A percentile compares a stretch with the other conserved stretches of the same genome.
Conservation (phyloP, 2,113 vertebrate species). For the Heterocephalus glaber region DNA sequence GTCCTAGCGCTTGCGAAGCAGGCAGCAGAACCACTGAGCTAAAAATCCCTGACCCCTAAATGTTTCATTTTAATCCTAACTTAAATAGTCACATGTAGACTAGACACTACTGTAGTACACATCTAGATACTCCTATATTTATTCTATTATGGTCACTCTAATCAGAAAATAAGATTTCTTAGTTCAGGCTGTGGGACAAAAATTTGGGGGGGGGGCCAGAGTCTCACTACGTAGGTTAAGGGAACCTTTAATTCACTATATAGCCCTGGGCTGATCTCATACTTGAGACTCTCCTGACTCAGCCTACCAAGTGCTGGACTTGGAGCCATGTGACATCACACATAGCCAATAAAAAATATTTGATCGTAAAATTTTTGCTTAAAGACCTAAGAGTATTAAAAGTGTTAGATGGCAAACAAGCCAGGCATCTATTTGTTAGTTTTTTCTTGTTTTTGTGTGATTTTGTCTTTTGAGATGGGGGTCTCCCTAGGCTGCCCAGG, state of each 20-base stretch:
- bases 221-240: not conserved
- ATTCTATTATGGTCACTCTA: not conserved
- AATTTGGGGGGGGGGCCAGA: no score
- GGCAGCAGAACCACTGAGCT: no score
- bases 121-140: not conserved
- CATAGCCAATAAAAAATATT: not conserved
- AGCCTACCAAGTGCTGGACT: not conserved
- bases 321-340: not conserved
- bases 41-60: no score
- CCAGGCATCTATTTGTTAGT: not conserved
- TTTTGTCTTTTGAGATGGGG: not conserved
- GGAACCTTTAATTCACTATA: not conserved
- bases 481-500: not conserved
- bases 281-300: not conserved
- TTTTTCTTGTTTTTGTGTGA: not conserved
- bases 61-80: not conserved
- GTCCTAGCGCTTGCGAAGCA: no score
- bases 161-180: slow-evolving; percentile 33
- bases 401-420: not conserved
- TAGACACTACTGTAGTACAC: not conserved
- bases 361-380: not conserved
- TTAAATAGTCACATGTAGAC: not conserved
- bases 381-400: not conserved
- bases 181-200: not conserved
- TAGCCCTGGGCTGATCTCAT: not conserved